Evolutionary conservation across 2,888 invertebrate species (phyloP), one percentile per base, ranked within the genome.

Genomic region (Actias luna): DNA sequence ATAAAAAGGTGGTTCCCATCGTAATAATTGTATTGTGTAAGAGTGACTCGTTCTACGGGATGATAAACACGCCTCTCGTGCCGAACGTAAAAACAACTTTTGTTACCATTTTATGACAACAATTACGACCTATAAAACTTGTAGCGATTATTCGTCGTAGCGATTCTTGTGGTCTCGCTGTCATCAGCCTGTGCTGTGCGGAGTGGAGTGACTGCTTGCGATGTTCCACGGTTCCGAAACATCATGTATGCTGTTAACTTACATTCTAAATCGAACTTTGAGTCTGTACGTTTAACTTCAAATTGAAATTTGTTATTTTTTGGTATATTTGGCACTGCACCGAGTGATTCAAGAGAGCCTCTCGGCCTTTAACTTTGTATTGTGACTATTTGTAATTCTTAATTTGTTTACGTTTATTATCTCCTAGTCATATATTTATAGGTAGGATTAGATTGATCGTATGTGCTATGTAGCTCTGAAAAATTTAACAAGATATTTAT

Each of bases 31-130:
- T 83, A 80, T 86, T 80, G 74, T 83, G 80, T 86, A 82, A 85
- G 78, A 80, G 76, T 79, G 79, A 79, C 83, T 86, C 78, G 84
- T 89, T 82, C 86, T 85, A 81, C 81, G 78, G 82, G 80, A 89
- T 87, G 88, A 90, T 89, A 89, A 87, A 91, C 85, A 84, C 81
- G 78, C 77, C 83, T 89, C 89, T 89, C 88, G 89, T 89, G 88
- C 87, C 82, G 86, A 86, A 87, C 88, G 85, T 92, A 89, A 92
- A 89, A 91, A 88, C 83, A 88, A 88, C 85, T 90, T 91, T 92
- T 92, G 92, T 92, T 90, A 89, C 88, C 82, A 89, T 90, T 92
- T 92, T 92, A 92, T 87, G 89, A 89, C 89, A 90, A 89, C 91
- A 91, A 92, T 92, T 92, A 92, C 87, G 91, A 90, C 84, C 92